These are phyloP conservation scores for Saccopteryx leptura DNA, from an alignment of 2,113 vertebrate genomes.

Conservation along the genomic window DNA sequence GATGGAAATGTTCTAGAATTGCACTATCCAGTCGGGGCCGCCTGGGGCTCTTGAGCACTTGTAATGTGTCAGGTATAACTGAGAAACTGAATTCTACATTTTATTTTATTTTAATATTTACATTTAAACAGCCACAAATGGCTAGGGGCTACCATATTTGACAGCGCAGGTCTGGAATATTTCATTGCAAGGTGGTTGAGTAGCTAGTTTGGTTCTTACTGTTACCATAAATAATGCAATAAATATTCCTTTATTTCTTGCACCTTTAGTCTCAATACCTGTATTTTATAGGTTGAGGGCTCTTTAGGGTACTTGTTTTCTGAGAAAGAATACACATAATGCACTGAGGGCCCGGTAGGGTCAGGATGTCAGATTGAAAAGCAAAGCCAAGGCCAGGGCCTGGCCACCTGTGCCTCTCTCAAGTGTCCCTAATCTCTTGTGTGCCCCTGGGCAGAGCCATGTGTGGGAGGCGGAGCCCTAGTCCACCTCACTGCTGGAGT, in stretches of 20 bases:
- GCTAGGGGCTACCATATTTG: neutral
- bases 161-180: neutral
- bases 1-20: neutral
- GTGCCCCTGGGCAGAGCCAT: neutral
- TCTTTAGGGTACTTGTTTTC: neutral
- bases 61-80: neutral
- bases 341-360: neutral
- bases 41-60: neutral
- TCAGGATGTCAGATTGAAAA: neutral
- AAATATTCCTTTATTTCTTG: neutral
- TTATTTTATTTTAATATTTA: neutral
- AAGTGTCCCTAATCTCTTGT: rapidly evolving
- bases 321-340: neutral
- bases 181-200: neutral
- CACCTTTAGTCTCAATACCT: neutral
- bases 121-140: neutral
- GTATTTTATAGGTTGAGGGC: neutral
- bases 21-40: rapidly evolving
- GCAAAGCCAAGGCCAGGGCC: neutral
- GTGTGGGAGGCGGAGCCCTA: neutral
- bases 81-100: neutral
- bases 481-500: no score
- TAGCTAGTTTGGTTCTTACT: neutral
- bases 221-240: neutral
- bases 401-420: neutral